These are phyloP conservation scores for Subanguina moxae DNA, from an alignment of 1,140 invertebrate genomes.

Conservation along the genomic window DNA sequence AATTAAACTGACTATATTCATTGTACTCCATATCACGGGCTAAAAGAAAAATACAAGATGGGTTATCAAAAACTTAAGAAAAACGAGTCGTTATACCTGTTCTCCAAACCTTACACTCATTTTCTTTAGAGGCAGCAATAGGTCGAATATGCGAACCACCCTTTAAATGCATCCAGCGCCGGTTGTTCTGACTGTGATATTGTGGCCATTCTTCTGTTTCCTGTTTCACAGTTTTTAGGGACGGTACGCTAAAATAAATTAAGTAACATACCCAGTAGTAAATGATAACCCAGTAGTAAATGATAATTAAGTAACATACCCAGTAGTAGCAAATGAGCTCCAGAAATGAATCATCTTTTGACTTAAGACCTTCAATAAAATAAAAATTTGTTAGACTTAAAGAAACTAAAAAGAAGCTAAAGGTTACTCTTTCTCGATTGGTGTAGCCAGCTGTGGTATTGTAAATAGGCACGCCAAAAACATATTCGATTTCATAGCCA, in stretches of 20 bases:
- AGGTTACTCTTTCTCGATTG: slow-evolving; percentile 17
- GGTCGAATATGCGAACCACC: slow-evolving; percentile 48
- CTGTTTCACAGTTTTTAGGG: slow-evolving; percentile 14
- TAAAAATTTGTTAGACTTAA: slow-evolving; percentile 12
- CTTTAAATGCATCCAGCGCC: slow-evolving; percentile 55
- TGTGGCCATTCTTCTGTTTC: slow-evolving; percentile 52
- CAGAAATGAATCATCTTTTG: slow-evolving; percentile 52
- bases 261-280: slow-evolving; percentile 15
- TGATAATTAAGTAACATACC: slow-evolving; percentile 29
- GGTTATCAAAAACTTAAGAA: neutral
- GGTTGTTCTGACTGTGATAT: slow-evolving; percentile 44
- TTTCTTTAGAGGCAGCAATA: slow-evolving; percentile 44
- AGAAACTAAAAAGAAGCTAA: slow-evolving; percentile 1
- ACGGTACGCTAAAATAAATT: slow-evolving; percentile 21
- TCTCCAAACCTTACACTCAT: slow-evolving; percentile 24
- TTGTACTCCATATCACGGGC: slow-evolving; percentile 7
- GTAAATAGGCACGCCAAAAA: slow-evolving; percentile 57
- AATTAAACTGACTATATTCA: neutral
- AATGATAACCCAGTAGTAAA: neutral
- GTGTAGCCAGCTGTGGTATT: slow-evolving; percentile 55
- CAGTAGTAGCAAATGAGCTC: slow-evolving; percentile 51
- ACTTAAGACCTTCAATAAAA: slow-evolving; percentile 30
- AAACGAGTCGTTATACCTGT: neutral
- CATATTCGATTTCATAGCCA: slow-evolving; percentile 76
- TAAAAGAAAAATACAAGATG: neutral